Conservation (phyloP, 2,113 vertebrate species). For the Echinops telfairi region DNA sequence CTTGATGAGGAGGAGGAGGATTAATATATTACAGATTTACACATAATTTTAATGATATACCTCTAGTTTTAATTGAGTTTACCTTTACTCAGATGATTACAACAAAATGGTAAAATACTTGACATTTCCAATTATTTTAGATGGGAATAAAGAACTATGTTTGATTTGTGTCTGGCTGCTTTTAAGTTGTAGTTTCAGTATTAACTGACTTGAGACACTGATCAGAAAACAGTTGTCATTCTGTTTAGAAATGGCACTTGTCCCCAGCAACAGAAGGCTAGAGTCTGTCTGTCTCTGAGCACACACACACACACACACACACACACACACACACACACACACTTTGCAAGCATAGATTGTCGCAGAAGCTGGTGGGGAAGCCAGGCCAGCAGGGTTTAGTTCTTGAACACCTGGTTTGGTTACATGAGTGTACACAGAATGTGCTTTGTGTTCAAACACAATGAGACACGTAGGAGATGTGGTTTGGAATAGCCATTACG, state of each 20-base stretch:
- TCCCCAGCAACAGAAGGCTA: not conserved
- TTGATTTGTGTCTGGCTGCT: not conserved
- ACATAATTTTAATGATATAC: too few relatives aligned
- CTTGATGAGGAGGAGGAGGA: not conserved
- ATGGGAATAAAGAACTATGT: not conserved
- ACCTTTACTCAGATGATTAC: not conserved
- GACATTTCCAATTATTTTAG: not conserved
- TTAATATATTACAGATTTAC: not conserved
- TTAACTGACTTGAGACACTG: not conserved
- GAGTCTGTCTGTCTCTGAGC: not conserved
- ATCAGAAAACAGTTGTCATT: not conserved
- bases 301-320: not conserved
- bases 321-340: not conserved
- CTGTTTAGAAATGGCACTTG: not conserved
- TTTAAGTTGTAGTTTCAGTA: not conserved
- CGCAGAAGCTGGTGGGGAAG: not conserved
- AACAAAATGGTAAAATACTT: not conserved
- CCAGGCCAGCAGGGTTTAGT: not conserved
- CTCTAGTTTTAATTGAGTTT: not conserved
- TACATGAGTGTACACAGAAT: not conserved
- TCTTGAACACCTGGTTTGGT: not conserved
- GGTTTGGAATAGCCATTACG: not conserved
- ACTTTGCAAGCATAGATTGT: conserved; percentile 3
- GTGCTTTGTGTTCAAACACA: not conserved
- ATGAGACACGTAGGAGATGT: not conserved